Evolutionary conservation across 2,113 vertebrate species (phyloP).

Genomic region (human (Homo sapiens)): GRCh38 chr3:14467001-14467500

Average conservation of each 20-base stretch:
- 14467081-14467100: not conserved
- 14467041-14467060: not conserved
- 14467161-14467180: not conserved
- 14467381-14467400: not conserved
- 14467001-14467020: not conserved
- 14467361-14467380: not conserved
- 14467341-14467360: not conserved
- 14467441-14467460: not conserved
- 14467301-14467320: not conserved
- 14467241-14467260: not conserved
- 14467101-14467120: not conserved
- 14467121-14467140: fast-evolving
- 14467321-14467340: not conserved
- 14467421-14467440: not conserved
- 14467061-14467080: not conserved
- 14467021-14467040: not conserved
- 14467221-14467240: not conserved
- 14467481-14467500: not conserved
- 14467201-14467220: not conserved
- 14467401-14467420: fast-evolving
- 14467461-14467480: not conserved
- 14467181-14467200: not conserved
- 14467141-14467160: not conserved
- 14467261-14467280: not conserved
- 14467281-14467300: not conserved